Evolutionary conservation across 2,113 vertebrate species (phyloP), one percentile per base, ranked within the genome.

Genomic region (Lasiurus cinereus): DNA sequence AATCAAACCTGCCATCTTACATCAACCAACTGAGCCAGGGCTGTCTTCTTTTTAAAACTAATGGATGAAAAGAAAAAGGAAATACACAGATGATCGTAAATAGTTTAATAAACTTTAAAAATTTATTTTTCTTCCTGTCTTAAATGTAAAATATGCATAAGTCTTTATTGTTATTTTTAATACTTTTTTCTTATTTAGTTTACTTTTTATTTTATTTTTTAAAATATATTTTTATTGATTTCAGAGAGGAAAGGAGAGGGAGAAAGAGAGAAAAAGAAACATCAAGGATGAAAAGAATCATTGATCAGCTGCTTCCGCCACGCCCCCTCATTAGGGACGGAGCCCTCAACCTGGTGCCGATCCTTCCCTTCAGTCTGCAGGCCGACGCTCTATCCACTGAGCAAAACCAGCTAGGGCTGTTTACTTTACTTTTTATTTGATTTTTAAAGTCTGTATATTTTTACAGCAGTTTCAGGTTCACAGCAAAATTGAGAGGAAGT

Each of bases 111-210:
- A 13, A 78, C 19, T 79, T 85, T 66, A 15, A 66, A 66, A 66
- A 31, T 31, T 66, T 13, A 66, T 66, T 54, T 21, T 59, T 72
- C 50, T 80, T 22, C 76, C 16, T 67, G 64, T 67, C 14, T 67
- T 67, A 67, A 67, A n/a, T 73, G 21, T 73, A 79, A 27, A 54
- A 54, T 79, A 56, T 8, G 1, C 6, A 22, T 43, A 94, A 22
- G 50, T 39, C 16, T 91, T 85, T 80, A 19, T 79, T 72, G 29
- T 67, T 87, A 46, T 48, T 66, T 77, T 66, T 74, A 74, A 7
- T 64, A 64, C 29, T n/a, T 62, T 59, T 64, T 76, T 24, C 36
- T 88, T 77, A 13, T 91, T 87, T 83, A 74, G 48, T 87, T 86
- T 24, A 83, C 1, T 90, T 66, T 95, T 64, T 33, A 73, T 85